Evolutionary conservation across 2,113 vertebrate genomes (phyloP).

Genomic region (Rhinolophus ferrumequinum): DNA sequence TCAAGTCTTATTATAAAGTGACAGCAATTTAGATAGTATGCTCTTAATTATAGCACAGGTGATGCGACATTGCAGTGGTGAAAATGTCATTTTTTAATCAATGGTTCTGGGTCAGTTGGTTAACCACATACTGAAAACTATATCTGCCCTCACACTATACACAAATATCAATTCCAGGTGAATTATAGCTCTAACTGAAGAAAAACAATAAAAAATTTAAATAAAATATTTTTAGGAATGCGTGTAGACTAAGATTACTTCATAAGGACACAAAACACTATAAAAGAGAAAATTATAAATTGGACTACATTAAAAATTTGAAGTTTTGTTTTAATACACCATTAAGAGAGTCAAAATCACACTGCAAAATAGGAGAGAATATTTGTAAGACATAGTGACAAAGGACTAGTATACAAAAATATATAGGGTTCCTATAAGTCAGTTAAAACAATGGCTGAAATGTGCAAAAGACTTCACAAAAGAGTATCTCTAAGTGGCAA

Average conservation of each 20-base stretch:
- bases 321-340: neutral
- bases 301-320: neutral
- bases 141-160: neutral
- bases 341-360: neutral
- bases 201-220: neutral
- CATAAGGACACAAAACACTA: neutral
- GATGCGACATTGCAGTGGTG: neutral
- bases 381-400: neutral
- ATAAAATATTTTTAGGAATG: neutral
- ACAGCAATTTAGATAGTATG: neutral
- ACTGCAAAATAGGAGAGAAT: neutral
- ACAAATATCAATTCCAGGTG: neutral
- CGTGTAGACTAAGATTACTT: neutral
- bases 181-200: neutral
- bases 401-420: neutral
- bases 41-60: neutral
- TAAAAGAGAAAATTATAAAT: neutral
- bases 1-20: neutral
- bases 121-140: neutral
- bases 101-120: neutral
- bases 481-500: neutral
- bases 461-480: neutral
- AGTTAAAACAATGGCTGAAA: conserved; percentile 18
- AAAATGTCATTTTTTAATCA: neutral
- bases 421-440: neutral